phyloP scores from a whole-genome alignment of 2,888 invertebrate species.

The Scaptomyza parva region DNA sequence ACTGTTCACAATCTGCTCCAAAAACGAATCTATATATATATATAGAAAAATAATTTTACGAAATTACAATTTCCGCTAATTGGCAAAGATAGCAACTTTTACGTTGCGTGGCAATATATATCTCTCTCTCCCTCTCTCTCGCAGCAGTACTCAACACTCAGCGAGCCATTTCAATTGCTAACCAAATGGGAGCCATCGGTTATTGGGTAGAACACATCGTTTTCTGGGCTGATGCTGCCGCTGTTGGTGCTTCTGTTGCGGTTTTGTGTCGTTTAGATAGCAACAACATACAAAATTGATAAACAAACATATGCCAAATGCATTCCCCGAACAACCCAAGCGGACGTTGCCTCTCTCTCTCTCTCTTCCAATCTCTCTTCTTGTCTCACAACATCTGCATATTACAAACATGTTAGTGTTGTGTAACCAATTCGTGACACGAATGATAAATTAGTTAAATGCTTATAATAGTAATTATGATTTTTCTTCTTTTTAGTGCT shows the following conservation, averaged over 20 bases:
- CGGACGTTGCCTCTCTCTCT: too few species aligned
- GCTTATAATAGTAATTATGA: neutral
- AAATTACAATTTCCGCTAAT: constrained; percentile 57
- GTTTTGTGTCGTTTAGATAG: constrained; percentile 37
- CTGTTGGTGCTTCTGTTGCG: constrained; percentile 18
- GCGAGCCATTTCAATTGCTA: constrained; percentile 47
- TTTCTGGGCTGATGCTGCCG: constrained; percentile 25
- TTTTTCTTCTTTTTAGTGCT: too few species aligned
- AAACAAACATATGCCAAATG: constrained; percentile 58
- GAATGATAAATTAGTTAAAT: neutral
- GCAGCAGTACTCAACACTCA: too few species aligned
- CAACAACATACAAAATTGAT: constrained; percentile 58
- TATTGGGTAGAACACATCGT: constrained; percentile 27
- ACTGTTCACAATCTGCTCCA: constrained; percentile 1
- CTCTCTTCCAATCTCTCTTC: neutral
- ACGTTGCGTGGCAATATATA: too few species aligned
- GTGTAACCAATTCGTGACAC: constrained; percentile 19
- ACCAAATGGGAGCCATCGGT: constrained; percentile 35
- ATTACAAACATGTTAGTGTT: neutral
- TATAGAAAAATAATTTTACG: constrained; percentile 32
- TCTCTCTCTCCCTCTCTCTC: too few species aligned
- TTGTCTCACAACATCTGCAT: constrained; percentile 6
- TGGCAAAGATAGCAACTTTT: constrained; percentile 31
- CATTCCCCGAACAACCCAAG: neutral
- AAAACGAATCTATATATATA: neutral